Evolutionary conservation across 2,797 vertebrate genomes (phyloP).

Genomic region (Paedocypris micromegethes): DNA sequence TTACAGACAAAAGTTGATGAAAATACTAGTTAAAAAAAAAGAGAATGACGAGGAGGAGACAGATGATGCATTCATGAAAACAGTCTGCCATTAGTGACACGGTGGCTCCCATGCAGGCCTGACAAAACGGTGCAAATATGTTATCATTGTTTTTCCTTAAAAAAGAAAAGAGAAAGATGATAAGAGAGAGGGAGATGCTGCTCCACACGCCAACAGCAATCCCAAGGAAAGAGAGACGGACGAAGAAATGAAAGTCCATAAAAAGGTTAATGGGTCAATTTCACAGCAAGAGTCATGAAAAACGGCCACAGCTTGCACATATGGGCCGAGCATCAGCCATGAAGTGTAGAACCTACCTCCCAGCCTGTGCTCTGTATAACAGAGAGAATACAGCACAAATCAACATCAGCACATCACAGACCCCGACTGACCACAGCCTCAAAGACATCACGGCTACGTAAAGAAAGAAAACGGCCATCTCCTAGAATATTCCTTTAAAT

Average conservation of each 20-base stretch:
- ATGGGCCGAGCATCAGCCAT: conserved; percentile 90
- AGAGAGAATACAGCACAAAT: conserved; percentile 83
- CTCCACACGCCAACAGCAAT: conserved; percentile 59
- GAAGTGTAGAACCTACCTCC: conserved; percentile 93
- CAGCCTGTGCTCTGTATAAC: conserved; percentile 99
- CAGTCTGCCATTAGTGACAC: conserved; percentile 81
- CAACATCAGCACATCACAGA: conserved; percentile 52
- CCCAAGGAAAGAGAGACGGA: conserved; percentile 57
- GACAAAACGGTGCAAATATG: conserved; percentile 55
- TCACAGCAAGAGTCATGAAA: conserved; percentile 65
- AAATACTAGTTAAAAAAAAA: conserved; percentile 67
- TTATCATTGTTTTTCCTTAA: conserved; percentile 53
- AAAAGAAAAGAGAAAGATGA: conserved; percentile 46
- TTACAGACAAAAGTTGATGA: conserved; percentile 69
- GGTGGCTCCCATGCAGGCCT: conserved; percentile 90
- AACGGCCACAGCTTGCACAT: conserved; percentile 82
- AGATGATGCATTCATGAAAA: conserved; percentile 83
- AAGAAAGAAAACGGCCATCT: neutral
- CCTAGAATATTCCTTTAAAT: too few relatives aligned
- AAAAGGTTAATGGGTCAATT: conserved; percentile 87
- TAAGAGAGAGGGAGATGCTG: conserved; percentile 41
- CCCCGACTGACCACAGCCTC: conserved; percentile 17
- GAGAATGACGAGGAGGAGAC: conserved; percentile 52
- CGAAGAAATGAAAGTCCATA: conserved; percentile 33
- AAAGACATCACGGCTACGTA: conserved; percentile 24